These are phyloP conservation scores for Ceratotherium simum DNA, from an alignment of 2,113 vertebrate genomes.

Conservation along the genomic window DNA sequence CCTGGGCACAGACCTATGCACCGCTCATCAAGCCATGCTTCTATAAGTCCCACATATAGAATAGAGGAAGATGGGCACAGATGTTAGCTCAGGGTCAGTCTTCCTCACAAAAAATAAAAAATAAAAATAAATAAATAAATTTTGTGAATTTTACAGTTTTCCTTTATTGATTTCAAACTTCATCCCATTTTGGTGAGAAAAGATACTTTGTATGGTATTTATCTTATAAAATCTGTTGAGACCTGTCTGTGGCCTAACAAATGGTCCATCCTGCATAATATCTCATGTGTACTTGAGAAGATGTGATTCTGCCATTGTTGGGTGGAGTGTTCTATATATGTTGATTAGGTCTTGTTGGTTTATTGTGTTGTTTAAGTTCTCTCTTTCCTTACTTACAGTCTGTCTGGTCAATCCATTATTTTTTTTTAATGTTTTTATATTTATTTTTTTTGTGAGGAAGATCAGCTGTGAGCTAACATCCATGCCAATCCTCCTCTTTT, in stretches of 20 bases:
- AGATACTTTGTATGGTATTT: background rate
- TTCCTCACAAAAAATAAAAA: no score
- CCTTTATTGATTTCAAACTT: background rate
- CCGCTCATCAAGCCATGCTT: no score
- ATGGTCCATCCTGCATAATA: background rate
- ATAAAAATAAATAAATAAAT: background rate
- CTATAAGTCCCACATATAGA: no score
- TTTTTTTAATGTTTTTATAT: no score
- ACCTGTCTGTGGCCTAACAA: background rate
- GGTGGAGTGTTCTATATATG: background rate
- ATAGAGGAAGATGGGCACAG: no score
- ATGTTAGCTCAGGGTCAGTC: no score
- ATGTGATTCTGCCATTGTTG: background rate
- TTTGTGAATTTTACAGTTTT: background rate
- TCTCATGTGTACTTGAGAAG: background rate
- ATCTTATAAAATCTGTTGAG: background rate
- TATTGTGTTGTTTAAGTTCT: background rate
- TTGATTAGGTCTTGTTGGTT: background rate
- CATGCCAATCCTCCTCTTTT: no score
- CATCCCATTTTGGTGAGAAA: background rate
- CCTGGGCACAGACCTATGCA: no score
- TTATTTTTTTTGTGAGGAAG: no score
- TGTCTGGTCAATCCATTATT: background rate
- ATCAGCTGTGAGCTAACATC: no score
- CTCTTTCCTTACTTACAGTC: background rate